Evolutionary conservation across 1,140 invertebrate species (phyloP).

Genomic region (Procambarus clarkii): DNA sequence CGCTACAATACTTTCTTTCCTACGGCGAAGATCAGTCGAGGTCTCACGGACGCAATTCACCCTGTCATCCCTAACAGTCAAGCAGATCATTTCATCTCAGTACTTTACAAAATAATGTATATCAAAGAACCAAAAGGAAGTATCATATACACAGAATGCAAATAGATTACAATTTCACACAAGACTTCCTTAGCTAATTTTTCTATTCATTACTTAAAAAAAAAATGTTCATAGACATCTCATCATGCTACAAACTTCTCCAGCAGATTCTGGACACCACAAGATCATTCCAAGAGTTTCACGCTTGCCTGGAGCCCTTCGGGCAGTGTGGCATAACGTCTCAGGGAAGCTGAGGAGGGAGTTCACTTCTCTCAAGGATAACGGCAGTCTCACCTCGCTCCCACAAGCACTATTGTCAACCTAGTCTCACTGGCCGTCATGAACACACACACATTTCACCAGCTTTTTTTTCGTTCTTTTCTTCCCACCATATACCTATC

Average conservation of each 20-base stretch:
- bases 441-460: neutral
- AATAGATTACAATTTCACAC: too few relatives aligned
- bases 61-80: too few relatives aligned
- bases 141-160: too few relatives aligned
- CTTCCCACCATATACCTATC: neutral
- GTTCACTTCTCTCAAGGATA: constrained; percentile 27
- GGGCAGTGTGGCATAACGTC: neutral
- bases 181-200: too few relatives aligned
- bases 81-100: too few relatives aligned
- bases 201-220: too few relatives aligned
- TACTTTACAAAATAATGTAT: too few relatives aligned
- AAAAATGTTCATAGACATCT: too few relatives aligned
- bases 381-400: constrained; percentile 24
- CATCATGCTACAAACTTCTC: neutral
- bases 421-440: neutral
- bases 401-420: constrained; percentile 9
- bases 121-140: too few relatives aligned
- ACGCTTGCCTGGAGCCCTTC: constrained; percentile 14
- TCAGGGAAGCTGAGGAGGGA: constrained; percentile 2
- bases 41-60: neutral
- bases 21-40: neutral
- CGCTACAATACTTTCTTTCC: constrained; percentile 24
- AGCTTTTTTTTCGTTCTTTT: neutral
- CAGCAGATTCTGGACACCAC: neutral
- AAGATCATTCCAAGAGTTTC: neutral